phyloP scores from a whole-genome alignment of 2,113 vertebrate species.

The Oryctolagus cuniculus region DNA sequence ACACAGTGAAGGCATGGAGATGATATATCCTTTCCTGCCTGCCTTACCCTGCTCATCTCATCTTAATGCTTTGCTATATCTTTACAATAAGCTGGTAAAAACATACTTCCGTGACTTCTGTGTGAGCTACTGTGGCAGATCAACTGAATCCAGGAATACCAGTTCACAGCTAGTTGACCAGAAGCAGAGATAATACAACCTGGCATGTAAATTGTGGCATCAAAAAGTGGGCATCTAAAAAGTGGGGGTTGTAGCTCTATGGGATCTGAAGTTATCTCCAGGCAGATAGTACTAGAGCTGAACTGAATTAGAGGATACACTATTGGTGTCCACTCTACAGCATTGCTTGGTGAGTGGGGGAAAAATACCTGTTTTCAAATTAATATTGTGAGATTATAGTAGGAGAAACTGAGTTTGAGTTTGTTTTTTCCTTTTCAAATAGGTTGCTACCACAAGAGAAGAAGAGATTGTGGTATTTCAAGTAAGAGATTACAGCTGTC shows the following conservation, averaged over 20 bases:
- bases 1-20: neutral
- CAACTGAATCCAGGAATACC: neutral
- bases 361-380: neutral
- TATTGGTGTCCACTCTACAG: neutral
- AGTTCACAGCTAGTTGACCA: neutral
- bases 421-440: neutral
- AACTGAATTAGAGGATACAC: neutral
- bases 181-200: neutral
- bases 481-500: neutral
- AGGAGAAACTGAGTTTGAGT: neutral
- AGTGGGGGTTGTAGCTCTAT: neutral
- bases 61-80: neutral
- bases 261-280: neutral
- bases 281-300: neutral
- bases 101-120: neutral
- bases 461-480: constrained; percentile 13
- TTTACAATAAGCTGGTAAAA: neutral
- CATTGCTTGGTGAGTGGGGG: neutral
- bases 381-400: neutral
- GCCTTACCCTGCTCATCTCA: too few species aligned
- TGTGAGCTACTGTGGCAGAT: neutral
- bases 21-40: neutral
- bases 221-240: neutral
- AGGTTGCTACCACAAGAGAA: neutral
- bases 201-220: neutral